These are phyloP conservation scores for Fragum whitleyi DNA, from an alignment of 2,888 invertebrate genomes.

Conservation along the genomic window DNA sequence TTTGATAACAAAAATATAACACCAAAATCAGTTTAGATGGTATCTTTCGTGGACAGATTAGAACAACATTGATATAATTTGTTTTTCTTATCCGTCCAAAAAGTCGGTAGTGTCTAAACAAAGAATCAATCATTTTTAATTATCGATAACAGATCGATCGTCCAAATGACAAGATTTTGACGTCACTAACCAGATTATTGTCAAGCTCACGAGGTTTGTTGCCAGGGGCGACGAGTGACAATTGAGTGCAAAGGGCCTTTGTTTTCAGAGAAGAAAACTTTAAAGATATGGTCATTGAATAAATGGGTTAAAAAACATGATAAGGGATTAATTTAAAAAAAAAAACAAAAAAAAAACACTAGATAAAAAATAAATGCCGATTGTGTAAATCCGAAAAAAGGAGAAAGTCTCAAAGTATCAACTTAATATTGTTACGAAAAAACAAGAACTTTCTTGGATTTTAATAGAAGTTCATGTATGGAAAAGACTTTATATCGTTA, in stretches of 20 bases:
- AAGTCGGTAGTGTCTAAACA: conserved; percentile 38
- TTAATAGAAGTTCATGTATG: too few species aligned
- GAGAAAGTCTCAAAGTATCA: too few species aligned
- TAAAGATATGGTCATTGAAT: too few species aligned
- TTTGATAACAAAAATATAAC: conserved; percentile 8
- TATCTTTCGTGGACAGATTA: conserved; percentile 5
- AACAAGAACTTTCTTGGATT: too few species aligned
- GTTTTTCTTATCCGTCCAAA: conserved; percentile 27
- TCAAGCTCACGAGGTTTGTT: conserved; percentile 20
- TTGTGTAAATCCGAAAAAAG: too few species aligned
- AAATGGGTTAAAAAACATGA: too few species aligned
- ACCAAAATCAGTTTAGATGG: conserved; percentile 22
- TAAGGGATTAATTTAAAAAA: too few species aligned
- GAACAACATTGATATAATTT: conserved; percentile 27
- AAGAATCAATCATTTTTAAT: conserved; percentile 36
- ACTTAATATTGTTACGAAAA: too few species aligned
- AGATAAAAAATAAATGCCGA: too few species aligned
- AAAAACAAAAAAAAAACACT: too few species aligned
- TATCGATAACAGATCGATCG: conserved; percentile 33
- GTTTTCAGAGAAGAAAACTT: too few species aligned
- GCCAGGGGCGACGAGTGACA: conserved; percentile 12
- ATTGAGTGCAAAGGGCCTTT: background rate
- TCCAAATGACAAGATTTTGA: background rate
- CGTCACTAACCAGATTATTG: conserved; percentile 29
- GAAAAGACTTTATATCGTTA: too few species aligned